A percentile compares a stretch with the other conserved stretches of the same genome.
These are phyloP conservation scores for Pelodiscus sinensis DNA, from an alignment of 2,113 vertebrate species.

Conservation along the genomic window DNA sequence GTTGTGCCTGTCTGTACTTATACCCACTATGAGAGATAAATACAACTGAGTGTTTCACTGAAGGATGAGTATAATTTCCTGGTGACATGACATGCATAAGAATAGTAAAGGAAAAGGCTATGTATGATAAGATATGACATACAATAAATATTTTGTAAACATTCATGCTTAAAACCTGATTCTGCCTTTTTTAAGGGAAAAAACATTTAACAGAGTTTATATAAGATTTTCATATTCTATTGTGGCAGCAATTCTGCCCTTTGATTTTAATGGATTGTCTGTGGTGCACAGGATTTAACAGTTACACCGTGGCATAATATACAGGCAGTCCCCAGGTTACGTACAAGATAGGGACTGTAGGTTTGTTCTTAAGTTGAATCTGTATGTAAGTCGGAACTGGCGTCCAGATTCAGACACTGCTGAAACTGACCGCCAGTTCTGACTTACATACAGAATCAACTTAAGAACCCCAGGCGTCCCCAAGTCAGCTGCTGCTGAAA, in stretches of 20 bases:
- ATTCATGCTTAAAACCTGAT: background rate
- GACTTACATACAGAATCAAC: too few relatives aligned
- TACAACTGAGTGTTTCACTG: background rate
- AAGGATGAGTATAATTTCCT: background rate
- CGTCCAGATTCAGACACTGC: too few relatives aligned
- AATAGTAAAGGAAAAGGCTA: background rate
- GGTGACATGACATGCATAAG: background rate
- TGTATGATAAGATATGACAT: background rate
- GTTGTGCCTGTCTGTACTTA: background rate
- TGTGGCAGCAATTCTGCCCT: background rate
- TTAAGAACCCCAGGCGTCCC: too few relatives aligned
- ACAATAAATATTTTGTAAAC: background rate
- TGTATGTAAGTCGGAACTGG: too few relatives aligned
- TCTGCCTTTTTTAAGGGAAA: background rate
- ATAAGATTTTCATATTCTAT: background rate
- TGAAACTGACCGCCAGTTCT: too few relatives aligned
- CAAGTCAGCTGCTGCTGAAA: too few relatives aligned
- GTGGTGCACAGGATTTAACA: background rate
- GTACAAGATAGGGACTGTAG: too few relatives aligned
- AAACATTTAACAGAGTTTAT: background rate
- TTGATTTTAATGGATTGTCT: background rate
- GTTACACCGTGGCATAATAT: too few relatives aligned
- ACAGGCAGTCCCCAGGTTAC: too few relatives aligned
- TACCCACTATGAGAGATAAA: fast-evolving
- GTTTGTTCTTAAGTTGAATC: too few relatives aligned